Percentiles rank a stretch among this genome's conserved stretches.
phyloP scores from a whole-genome alignment of 2,113 vertebrate genomes.

The Caranx melampygus region DNA sequence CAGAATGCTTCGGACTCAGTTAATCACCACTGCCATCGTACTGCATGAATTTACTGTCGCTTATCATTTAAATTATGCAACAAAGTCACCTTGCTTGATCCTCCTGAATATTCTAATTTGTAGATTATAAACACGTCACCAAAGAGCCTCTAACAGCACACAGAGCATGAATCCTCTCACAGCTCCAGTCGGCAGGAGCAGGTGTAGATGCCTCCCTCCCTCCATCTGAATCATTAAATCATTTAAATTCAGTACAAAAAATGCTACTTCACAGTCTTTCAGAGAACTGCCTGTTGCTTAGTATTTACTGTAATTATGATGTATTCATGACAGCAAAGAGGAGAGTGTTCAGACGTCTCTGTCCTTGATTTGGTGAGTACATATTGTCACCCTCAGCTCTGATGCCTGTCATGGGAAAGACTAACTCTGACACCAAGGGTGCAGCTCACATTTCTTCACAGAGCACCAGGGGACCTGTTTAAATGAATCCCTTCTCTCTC shows the following conservation, averaged over 20 bases:
- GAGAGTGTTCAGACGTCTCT: constrained; percentile 42
- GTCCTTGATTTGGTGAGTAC: constrained; percentile 42
- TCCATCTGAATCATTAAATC: constrained; percentile 8
- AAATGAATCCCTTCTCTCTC: background rate
- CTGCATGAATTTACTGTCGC: constrained; percentile 39
- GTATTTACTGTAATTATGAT: constrained; percentile 25
- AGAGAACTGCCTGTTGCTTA: constrained; percentile 12
- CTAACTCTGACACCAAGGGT: constrained; percentile 32
- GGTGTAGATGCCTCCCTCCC: constrained; percentile 3
- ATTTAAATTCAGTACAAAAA: constrained; percentile 55
- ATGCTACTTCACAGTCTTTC: constrained; percentile 19
- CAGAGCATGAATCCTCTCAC: constrained; percentile 41
- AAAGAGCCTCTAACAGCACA: constrained; percentile 41
- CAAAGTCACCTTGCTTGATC: constrained; percentile 45
- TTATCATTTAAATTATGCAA: constrained; percentile 50
- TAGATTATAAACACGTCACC: constrained; percentile 37
- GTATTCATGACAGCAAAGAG: constrained; percentile 48
- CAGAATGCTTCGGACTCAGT: constrained; percentile 19
- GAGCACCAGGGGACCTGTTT: background rate
- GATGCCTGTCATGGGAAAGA: constrained; percentile 34
- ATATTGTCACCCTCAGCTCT: constrained; percentile 37
- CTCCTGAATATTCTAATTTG: constrained; percentile 45
- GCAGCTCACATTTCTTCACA: constrained; percentile 14
- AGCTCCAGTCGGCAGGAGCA: constrained; percentile 38
- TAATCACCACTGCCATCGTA: constrained; percentile 34